These are phyloP conservation scores for Tachina grossa DNA, from an alignment of 2,888 invertebrate genomes.

Conservation along the genomic window DNA sequence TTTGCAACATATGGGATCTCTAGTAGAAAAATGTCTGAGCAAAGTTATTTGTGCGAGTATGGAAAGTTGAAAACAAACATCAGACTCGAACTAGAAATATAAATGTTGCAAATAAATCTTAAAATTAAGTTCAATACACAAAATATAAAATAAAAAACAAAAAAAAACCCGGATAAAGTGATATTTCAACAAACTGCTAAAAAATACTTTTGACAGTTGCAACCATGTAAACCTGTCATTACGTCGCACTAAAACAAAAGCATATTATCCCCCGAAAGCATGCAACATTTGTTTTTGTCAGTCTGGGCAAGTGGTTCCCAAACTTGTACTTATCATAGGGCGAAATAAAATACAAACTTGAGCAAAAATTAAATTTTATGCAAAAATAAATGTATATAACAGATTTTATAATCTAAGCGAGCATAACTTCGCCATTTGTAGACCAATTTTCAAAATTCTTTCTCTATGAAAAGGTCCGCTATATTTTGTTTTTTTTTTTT, in stretches of 20 bases:
- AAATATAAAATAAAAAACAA: not conserved
- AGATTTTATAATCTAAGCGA: no score
- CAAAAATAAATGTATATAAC: no score
- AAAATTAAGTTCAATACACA: slow-evolving; percentile 31
- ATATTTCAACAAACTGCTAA: slow-evolving; percentile 31
- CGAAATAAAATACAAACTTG: not conserved
- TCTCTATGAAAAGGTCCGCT: no score
- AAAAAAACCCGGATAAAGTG: not conserved
- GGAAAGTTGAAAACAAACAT: slow-evolving; percentile 11
- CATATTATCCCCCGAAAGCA: slow-evolving; percentile 34
- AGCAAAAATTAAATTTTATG: no score
- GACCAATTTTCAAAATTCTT: no score
- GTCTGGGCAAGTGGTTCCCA: slow-evolving; percentile 8
- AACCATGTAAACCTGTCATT: slow-evolving; percentile 69
- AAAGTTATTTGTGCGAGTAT: not conserved
- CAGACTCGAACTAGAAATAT: slow-evolving; percentile 5
- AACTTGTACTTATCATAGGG: not conserved
- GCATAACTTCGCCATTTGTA: no score
- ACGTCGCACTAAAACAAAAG: slow-evolving; percentile 26
- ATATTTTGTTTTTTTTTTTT: no score
- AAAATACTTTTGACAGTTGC: slow-evolving; percentile 65
- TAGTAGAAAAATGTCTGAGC: slow-evolving; percentile 13
- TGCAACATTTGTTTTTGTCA: slow-evolving; percentile 68
- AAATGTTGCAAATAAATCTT: slow-evolving; percentile 18
- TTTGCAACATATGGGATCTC: slow-evolving; percentile 64